Base-by-base conservation (phyloP, 2,888 invertebrate species). In the Campoletis raptor region DNA sequence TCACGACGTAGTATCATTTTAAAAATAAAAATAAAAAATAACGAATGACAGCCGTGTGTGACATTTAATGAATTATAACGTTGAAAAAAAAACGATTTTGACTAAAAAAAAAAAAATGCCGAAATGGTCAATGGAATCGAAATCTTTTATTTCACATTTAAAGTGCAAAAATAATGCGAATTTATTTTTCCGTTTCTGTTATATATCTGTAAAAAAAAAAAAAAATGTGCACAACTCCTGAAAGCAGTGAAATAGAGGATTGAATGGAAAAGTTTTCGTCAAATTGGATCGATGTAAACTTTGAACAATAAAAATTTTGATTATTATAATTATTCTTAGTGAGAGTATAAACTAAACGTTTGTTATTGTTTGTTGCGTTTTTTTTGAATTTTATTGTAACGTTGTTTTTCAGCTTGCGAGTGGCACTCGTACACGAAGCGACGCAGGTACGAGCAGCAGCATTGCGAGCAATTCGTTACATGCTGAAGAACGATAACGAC, bases 391-490 rank as follows among this genome's bases (percentile, higher is more conserved):
- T 10, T 24, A 8, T 40, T 0, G 10, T 45, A 30, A 61, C 15
- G 30, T 30, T 45, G 48, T 24, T 40, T 83, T 78, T 80, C 93
- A 99, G 99, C 94, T 96, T 99, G 92, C 97, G 98, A 90, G 96
- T 98, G 86, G 96, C 97, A 82, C 95, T 99, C 90, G 96, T 98
- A 80, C 97, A 98, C 94, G 97, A 98, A 90, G 97, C 98, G 87
- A 97, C 98, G 91, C 98, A 98, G 94, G 97, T 99, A 83, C 96
- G 99, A 92, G 98, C 98, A 88, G 98, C 98, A 81, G 97, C 98
- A 57, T 95, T 99, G 88, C 96, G 99, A 92, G 97, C 98, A 77
- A 96, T 99, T 86, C 96, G 99, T 89, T 98, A 99, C 94, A 95
- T 98, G 91, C 95, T 99, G 81, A 96, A 96, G 92, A 96, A 96